Conservation (phyloP, 2,888 invertebrate species). For the Empis stercorea region DNA sequence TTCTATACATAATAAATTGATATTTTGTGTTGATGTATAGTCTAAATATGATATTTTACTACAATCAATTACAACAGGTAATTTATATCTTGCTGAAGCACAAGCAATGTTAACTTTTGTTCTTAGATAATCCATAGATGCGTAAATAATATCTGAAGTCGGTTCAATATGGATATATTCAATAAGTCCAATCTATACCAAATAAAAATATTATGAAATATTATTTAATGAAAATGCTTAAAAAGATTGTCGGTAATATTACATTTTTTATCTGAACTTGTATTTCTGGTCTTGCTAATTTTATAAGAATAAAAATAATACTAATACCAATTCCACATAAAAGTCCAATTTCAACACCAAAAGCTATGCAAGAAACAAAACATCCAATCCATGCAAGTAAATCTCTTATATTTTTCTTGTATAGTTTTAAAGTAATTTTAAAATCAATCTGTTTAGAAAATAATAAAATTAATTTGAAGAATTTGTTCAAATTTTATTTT, state of each 20-base stretch:
- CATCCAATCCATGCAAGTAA: constrained; percentile 53
- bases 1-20: constrained; percentile 44
- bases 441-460: constrained; percentile 40
- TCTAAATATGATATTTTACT: constrained; percentile 50
- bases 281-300: constrained; percentile 50
- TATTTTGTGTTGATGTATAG: constrained; percentile 50
- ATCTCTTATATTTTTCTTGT: constrained; percentile 47
- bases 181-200: constrained; percentile 35
- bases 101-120: constrained; percentile 42
- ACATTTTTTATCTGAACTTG: constrained; percentile 24
- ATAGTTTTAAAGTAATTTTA: constrained; percentile 38
- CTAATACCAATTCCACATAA: constrained; percentile 55
- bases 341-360: constrained; percentile 70
- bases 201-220: background rate
- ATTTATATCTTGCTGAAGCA: constrained; percentile 31
- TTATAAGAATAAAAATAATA: constrained; percentile 48
- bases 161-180: constrained; percentile 49
- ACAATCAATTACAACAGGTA: constrained; percentile 52
- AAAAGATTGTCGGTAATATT: background rate
- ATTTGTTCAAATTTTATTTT: constrained; percentile 11
- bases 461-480: background rate
- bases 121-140: constrained; percentile 52
- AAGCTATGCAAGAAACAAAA: constrained; percentile 50
- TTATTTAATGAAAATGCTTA: background rate
- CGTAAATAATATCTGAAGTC: constrained; percentile 54